phyloP scores from a whole-genome alignment of 2,888 invertebrate genomes.

The Chouioia cunea region DNA sequence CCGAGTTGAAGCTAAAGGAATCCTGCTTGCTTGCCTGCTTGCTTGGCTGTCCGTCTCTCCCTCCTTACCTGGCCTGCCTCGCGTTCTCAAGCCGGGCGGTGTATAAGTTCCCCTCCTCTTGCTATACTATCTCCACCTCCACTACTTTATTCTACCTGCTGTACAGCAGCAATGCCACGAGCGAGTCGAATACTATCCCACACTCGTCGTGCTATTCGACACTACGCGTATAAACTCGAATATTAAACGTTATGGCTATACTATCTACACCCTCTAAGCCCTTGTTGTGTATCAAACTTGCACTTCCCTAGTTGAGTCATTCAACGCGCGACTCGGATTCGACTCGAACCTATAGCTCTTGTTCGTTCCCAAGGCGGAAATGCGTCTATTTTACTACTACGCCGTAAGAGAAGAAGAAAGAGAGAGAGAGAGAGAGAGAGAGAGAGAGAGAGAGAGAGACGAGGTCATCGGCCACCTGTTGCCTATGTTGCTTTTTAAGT shows the following conservation, averaged over 20 bases:
- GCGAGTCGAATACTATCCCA: background rate
- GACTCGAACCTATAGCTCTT: conserved; percentile 8
- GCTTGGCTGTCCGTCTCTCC: background rate
- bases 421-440: too few species aligned
- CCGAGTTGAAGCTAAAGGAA: too few species aligned
- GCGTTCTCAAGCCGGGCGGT: conserved; percentile 17
- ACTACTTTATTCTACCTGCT: background rate
- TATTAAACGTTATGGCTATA: too few species aligned
- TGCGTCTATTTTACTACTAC: too few species aligned
- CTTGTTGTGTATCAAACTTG: background rate
- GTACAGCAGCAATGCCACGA: background rate
- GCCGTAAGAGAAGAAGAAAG: too few species aligned
- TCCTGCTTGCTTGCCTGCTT: too few species aligned
- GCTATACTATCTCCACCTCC: conserved; percentile 15
- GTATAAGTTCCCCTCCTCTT: conserved; percentile 41
- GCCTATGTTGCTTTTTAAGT: too few species aligned
- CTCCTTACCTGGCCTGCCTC: conserved; percentile 10
- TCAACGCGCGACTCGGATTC: background rate
- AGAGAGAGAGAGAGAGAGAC: background rate
- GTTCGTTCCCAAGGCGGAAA: conserved; percentile 6
- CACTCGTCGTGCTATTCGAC: background rate
- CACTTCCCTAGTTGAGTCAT: background rate
- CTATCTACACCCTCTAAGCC: background rate
- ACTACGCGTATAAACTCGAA: background rate
- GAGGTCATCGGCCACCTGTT: conserved; percentile 57